A percentile compares a stretch with the other conserved stretches of the same genome.
Evolutionary conservation across 2,888 invertebrate species (phyloP).

Genomic region (Eucera pruinosa): DNA sequence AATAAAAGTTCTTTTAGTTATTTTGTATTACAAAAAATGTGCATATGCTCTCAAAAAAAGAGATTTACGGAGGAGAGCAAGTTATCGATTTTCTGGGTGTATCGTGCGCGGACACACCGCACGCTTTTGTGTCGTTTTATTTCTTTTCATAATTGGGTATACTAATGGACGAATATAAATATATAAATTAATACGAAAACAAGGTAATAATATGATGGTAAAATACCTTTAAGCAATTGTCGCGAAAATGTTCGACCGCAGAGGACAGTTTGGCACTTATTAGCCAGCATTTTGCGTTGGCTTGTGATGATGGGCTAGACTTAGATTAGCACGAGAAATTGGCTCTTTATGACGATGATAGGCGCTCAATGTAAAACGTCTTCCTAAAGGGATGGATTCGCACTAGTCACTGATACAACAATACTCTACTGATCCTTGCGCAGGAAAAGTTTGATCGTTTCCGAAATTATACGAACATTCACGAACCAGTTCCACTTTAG

Average conservation of each 20-base stretch:
- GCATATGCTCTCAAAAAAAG: too few species aligned
- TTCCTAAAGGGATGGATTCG: slow-evolving; percentile 51
- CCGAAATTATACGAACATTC: slow-evolving; percentile 55
- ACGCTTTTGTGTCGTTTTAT: background rate
- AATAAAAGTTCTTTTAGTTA: too few species aligned
- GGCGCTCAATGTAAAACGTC: slow-evolving; percentile 8
- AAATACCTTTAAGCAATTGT: slow-evolving; percentile 54
- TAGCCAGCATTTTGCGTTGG: slow-evolving; percentile 60
- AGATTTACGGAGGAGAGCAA: slow-evolving; percentile 10
- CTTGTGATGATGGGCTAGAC: background rate
- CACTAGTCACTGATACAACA: slow-evolving; percentile 49
- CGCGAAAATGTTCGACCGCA: slow-evolving; percentile 42
- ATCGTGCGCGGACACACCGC: slow-evolving; percentile 6
- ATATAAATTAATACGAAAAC: background rate
- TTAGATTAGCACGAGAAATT: slow-evolving; percentile 8
- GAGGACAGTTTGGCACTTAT: slow-evolving; percentile 57
- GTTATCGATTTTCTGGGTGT: slow-evolving; percentile 38
- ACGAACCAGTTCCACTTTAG: slow-evolving; percentile 36
- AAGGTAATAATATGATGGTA: background rate
- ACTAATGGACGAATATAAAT: background rate
- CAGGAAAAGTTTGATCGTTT: slow-evolving; percentile 35
- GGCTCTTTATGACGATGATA: background rate
- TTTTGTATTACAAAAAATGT: too few species aligned
- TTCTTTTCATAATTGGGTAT: background rate
- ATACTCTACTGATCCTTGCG: slow-evolving; percentile 47